These are phyloP conservation scores for Euzetes globulus DNA, from an alignment of 2,888 invertebrate species.

Conservation along the genomic window DNA sequence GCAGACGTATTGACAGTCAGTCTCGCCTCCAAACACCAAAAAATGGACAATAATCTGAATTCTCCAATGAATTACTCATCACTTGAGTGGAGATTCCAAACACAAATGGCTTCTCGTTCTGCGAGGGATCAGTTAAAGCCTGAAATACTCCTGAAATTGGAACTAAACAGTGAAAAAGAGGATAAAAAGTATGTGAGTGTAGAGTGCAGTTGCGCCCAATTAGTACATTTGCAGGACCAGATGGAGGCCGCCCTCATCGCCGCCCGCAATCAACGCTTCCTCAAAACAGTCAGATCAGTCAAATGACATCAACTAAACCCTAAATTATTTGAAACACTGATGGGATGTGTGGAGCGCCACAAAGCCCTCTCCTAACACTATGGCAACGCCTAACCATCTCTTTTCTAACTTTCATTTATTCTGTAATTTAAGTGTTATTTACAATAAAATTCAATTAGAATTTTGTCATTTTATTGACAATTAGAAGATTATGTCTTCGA, in stretches of 20 bases:
- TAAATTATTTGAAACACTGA: not conserved
- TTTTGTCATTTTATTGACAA: no score
- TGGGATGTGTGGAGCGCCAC: not conserved
- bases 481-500: no score
- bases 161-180: not conserved
- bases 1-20: not conserved
- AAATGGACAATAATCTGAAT: not conserved
- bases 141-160: constrained; percentile 9
- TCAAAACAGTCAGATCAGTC: not conserved
- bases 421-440: no score
- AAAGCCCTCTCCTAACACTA: no score
- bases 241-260: constrained; percentile 28
- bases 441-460: no score
- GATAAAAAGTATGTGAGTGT: not conserved
- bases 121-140: constrained; percentile 19
- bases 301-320: not conserved
- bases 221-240: not conserved
- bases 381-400: no score
- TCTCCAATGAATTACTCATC: not conserved
- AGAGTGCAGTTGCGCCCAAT: not conserved
- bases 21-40: not conserved
- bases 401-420: no score
- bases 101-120: constrained; percentile 4
- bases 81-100: constrained; percentile 29
- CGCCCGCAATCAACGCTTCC: not conserved